These are phyloP conservation scores for Cepaea nemoralis DNA, from an alignment of 1,140 invertebrate genomes.

Conservation along the genomic window DNA sequence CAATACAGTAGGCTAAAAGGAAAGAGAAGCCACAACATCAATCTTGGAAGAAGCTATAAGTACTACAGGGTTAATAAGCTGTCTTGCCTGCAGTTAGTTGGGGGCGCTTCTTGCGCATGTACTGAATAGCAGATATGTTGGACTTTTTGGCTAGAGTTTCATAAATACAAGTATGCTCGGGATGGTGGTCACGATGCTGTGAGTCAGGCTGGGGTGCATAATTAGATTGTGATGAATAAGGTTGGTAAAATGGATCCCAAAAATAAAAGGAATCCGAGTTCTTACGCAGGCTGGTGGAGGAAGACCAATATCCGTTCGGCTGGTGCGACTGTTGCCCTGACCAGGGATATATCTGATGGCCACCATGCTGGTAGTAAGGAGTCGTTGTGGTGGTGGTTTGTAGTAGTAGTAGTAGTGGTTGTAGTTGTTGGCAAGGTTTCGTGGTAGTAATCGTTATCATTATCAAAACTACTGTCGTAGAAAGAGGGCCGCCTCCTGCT, in stretches of 20 bases:
- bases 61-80: constrained; percentile 16
- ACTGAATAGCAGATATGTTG: constrained; percentile 65
- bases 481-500: constrained; percentile 10
- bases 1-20: neutral
- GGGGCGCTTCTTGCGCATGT: constrained; percentile 61
- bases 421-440: constrained; percentile 35
- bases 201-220: constrained; percentile 1
- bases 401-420: constrained; percentile 37
- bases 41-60: neutral
- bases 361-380: neutral
- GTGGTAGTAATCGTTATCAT: constrained; percentile 21
- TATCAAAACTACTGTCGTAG: neutral
- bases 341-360: neutral
- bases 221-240: constrained; percentile 32
- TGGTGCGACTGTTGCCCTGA: neutral
- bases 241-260: constrained; percentile 30
- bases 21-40: constrained; percentile 9
- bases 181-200: constrained; percentile 38
- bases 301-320: neutral
- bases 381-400: constrained; percentile 31
- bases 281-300: constrained; percentile 41
- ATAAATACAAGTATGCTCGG: constrained; percentile 65
- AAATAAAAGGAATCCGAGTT: constrained; percentile 29
- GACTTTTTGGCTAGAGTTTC: constrained; percentile 68
- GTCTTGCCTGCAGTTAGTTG: constrained; percentile 67